Base-by-base conservation (phyloP, 2,797 vertebrate genomes). In the Sebastes minor region DNA sequence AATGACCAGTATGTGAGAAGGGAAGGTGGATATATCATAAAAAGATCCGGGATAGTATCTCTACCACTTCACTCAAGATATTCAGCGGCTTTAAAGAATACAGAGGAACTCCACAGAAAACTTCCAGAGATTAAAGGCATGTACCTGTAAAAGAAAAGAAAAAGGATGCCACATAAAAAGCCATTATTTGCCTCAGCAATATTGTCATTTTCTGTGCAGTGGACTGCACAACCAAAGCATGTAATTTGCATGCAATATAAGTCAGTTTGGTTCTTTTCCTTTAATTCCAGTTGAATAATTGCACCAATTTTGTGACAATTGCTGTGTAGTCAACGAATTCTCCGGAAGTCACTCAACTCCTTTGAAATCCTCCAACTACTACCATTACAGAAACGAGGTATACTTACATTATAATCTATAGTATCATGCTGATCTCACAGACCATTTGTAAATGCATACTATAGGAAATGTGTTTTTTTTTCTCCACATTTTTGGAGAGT, bases 1-100 rank as follows among this genome's bases (percentile, higher is more conserved):
- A 79, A 79, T 1, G 61, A 66, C 11, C 35, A 20, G 42, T 57
- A 56, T 67, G 33, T 38, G 75, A 86, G 62, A 4, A 56, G 69
- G 63, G 12, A 56, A 53, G 65, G 46, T 42, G 18, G 49, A 35
- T 69, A 25, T 63, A 35, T 74, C 30, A 82, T 57, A 56, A 33
- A 38, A 38, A 42, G 18, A 13, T 28, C 28, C n/a, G 8, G 14
- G 53, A 67, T 32, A 57, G 80, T 25, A 71, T 83, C 7, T 1
- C 3, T 30, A 52, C 23, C 20, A 71, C 38, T 74, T 77, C 35
- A 76, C 32, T 72, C 13, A 25, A 42, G 35, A 61, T 72, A 67
- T 76, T 72, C 52, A 68, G 52, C 0, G 0, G 35, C 13, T 81
- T 60, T 35, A 35, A 66, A 60, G 56, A 53, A 71, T 2, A 71